phyloP scores from a whole-genome alignment of 2,113 vertebrate genomes.

The Ameiurus melas region DNA sequence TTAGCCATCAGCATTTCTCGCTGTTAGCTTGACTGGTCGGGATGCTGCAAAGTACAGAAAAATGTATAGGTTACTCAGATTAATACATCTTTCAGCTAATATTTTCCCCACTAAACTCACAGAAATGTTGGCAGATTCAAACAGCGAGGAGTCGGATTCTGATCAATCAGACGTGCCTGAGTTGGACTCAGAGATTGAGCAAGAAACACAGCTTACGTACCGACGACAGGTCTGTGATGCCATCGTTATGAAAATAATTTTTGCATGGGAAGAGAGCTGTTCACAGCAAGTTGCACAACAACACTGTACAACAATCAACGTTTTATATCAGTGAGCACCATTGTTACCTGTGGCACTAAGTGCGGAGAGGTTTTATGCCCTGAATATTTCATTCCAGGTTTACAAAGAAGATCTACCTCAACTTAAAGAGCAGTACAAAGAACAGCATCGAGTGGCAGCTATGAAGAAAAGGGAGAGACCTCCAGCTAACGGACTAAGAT shows the following conservation, averaged over 20 bases:
- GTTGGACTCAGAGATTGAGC: conserved; percentile 98
- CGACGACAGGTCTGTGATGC: conserved; percentile 79
- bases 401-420: conserved; percentile 99
- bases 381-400: conserved; percentile 73
- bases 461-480: conserved; percentile 88
- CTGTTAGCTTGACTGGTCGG: conserved; percentile 60
- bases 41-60: conserved; percentile 13
- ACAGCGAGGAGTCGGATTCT: conserved; percentile 97
- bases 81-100: background rate
- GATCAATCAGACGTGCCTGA: conserved; percentile 98
- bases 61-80: background rate
- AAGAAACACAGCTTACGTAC: conserved; percentile 94
- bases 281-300: background rate
- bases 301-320: background rate
- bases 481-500: conserved; percentile 85
- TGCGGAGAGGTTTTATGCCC: background rate
- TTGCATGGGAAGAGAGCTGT: background rate
- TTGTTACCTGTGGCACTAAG: background rate
- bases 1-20: conserved; percentile 67
- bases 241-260: background rate
- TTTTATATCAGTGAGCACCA: background rate
- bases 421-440: conserved; percentile 97
- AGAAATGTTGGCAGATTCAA: conserved; percentile 93
- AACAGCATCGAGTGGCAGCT: conserved; percentile 84
- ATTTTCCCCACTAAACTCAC: conserved; percentile 53